A percentile compares a stretch with the other conserved stretches of the same genome.
Conservation (phyloP, 2,888 invertebrate species). For the Orchesella flavescens region DNA sequence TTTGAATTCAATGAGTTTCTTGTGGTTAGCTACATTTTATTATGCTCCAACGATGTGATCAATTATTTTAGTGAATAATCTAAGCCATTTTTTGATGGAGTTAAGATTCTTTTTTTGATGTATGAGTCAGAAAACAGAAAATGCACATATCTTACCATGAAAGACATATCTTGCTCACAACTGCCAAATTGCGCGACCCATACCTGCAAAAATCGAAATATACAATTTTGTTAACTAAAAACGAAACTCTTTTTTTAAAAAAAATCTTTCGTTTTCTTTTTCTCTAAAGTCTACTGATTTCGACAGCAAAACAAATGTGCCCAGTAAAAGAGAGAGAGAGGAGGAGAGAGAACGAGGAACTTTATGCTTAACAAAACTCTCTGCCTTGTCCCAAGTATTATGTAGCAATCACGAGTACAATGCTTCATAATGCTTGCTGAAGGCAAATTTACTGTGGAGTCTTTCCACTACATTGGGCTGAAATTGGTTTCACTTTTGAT, state of each 20-base stretch:
- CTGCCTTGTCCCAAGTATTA: background rate
- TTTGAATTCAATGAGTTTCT: slow-evolving; percentile 21
- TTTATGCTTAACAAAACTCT: background rate
- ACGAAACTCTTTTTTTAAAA: background rate
- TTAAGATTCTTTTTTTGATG: background rate
- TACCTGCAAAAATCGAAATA: slow-evolving; percentile 72
- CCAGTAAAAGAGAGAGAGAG: background rate
- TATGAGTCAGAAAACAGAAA: background rate
- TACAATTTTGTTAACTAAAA: slow-evolving; percentile 67
- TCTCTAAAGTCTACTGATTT: slow-evolving; percentile 7
- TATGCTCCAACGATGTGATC: too few species aligned
- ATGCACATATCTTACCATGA: slow-evolving; percentile 68
- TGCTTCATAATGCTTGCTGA: background rate
- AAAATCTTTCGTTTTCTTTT: slow-evolving; percentile 28
- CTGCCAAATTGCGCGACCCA: slow-evolving; percentile 67
- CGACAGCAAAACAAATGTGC: slow-evolving; percentile 43
- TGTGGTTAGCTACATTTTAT: background rate
- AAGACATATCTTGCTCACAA: slow-evolving; percentile 65
- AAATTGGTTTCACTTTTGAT: background rate
- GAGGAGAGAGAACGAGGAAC: background rate
- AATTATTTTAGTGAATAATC: background rate
- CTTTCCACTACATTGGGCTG: slow-evolving; percentile 45
- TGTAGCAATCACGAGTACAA: background rate
- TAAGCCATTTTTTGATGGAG: background rate
- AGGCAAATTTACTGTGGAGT: slow-evolving; percentile 34